Evolutionary conservation across 2,797 vertebrate species (phyloP).

Genomic region (Melanotaenia maccullochi): DNA sequence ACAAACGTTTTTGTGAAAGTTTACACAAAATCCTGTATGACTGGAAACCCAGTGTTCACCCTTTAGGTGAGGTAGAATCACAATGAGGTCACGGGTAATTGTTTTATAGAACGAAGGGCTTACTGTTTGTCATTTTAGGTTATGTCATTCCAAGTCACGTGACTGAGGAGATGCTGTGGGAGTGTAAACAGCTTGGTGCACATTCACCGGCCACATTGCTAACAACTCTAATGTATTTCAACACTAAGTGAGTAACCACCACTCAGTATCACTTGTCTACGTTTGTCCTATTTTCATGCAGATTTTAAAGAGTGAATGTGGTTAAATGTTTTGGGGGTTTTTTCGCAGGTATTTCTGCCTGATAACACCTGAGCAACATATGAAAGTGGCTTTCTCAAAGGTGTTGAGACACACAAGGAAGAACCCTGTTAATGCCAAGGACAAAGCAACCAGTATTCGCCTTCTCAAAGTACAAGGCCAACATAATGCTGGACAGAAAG

Average conservation of each 20-base stretch:
- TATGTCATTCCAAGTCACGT: constrained; percentile 98
- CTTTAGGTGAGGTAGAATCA: constrained; percentile 86
- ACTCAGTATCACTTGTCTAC: background rate
- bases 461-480: constrained; percentile 93
- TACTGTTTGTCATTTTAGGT: constrained; percentile 77
- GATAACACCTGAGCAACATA: constrained; percentile 96
- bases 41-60: constrained; percentile 93
- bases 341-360: constrained; percentile 91
- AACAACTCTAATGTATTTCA: constrained; percentile 99
- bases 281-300: background rate
- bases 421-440: constrained; percentile 96
- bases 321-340: background rate
- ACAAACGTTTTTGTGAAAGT: constrained; percentile 94
- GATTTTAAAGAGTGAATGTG: background rate
- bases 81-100: background rate
- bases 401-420: constrained; percentile 98
- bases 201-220: constrained; percentile 97
- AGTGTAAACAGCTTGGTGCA: constrained; percentile 98
- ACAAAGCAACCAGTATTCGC: constrained; percentile 98
- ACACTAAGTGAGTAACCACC: constrained; percentile 93
- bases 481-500: constrained; percentile 94
- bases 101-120: background rate
- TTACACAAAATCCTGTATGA: constrained; percentile 94
- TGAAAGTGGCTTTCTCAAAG: constrained; percentile 99
- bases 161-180: constrained; percentile 99